Evolutionary conservation across 1,140 invertebrate genomes (phyloP).

Genomic region (Polypedilum vanderplanki): DNA sequence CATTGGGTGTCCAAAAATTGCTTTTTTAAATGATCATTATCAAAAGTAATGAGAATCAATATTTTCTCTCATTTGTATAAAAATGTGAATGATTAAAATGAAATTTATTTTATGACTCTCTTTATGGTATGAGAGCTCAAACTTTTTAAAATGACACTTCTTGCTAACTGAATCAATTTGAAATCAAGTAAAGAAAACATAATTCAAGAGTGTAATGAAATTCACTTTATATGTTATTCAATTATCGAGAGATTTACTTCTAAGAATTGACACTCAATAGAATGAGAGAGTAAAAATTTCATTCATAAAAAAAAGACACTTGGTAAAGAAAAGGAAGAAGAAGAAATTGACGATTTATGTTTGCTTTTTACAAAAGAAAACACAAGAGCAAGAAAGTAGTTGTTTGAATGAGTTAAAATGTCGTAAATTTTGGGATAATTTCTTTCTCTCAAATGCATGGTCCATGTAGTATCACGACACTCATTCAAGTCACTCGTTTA

Average conservation of each 20-base stretch:
- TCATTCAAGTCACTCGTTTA: too few species aligned
- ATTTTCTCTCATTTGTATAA: background rate
- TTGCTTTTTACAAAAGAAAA: too few species aligned
- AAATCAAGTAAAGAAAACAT: too few species aligned
- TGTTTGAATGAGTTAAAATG: background rate
- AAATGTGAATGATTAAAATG: conserved; percentile 3
- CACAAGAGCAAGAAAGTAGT: too few species aligned
- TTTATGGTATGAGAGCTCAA: background rate
- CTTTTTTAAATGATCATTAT: background rate
- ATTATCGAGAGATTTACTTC: too few species aligned
- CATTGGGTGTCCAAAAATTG: background rate
- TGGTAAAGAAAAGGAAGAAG: background rate
- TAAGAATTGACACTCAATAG: too few species aligned
- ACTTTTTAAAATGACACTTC: too few species aligned
- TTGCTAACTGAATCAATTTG: too few species aligned
- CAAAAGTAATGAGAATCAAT: background rate
- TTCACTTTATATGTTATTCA: too few species aligned
- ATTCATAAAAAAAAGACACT: too few species aligned
- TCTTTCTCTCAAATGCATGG: background rate
- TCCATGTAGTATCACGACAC: background rate
- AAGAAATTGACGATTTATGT: background rate
- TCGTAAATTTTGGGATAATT: background rate
- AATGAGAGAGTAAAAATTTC: too few species aligned
- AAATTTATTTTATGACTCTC: conserved; percentile 1
- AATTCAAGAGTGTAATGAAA: too few species aligned